Conservation (phyloP, 2,113 vertebrate species). For the Girardinichthys multiradiatus region DNA sequence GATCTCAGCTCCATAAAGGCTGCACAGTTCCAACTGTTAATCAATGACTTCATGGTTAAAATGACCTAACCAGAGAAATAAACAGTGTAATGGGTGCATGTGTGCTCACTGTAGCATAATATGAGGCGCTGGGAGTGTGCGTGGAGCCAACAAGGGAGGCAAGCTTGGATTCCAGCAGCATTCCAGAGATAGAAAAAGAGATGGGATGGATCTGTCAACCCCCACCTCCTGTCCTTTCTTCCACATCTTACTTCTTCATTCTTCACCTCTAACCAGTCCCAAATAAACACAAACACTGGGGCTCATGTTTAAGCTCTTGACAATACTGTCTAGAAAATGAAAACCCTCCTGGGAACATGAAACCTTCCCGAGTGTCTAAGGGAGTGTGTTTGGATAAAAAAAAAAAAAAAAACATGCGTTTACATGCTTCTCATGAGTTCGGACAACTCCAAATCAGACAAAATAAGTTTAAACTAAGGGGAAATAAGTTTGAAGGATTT, state of each 20-base stretch:
- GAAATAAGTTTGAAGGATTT: slow-evolving; percentile 13
- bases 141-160: slow-evolving; percentile 60
- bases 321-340: slow-evolving; percentile 37
- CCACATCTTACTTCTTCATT: slow-evolving; percentile 21
- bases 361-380: slow-evolving; percentile 3
- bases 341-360: slow-evolving; percentile 24
- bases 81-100: slow-evolving; percentile 4
- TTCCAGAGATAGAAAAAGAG: slow-evolving; percentile 63
- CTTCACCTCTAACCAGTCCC: slow-evolving; percentile 26
- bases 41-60: slow-evolving; percentile 38
- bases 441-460: slow-evolving; percentile 35
- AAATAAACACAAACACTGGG: slow-evolving; percentile 14
- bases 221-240: slow-evolving; percentile 40
- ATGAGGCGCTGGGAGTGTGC: slow-evolving; percentile 61
- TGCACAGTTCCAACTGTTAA: not conserved
- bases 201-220: slow-evolving; percentile 65
- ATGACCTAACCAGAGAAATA: slow-evolving; percentile 32
- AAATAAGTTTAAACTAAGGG: slow-evolving; percentile 41
- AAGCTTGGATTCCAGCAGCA: slow-evolving; percentile 66
- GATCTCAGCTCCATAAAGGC: not conserved
- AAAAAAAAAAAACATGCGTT: slow-evolving; percentile 1
- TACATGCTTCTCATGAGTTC: slow-evolving; percentile 19
- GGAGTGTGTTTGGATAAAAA: slow-evolving; percentile 5
- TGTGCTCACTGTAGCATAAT: slow-evolving; percentile 28
- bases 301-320: slow-evolving; percentile 48